A percentile compares a stretch with the other conserved stretches of the same genome.
Evolutionary conservation across 1,140 invertebrate genomes (phyloP).

Genomic region (Lordiphosa collinella): DNA sequence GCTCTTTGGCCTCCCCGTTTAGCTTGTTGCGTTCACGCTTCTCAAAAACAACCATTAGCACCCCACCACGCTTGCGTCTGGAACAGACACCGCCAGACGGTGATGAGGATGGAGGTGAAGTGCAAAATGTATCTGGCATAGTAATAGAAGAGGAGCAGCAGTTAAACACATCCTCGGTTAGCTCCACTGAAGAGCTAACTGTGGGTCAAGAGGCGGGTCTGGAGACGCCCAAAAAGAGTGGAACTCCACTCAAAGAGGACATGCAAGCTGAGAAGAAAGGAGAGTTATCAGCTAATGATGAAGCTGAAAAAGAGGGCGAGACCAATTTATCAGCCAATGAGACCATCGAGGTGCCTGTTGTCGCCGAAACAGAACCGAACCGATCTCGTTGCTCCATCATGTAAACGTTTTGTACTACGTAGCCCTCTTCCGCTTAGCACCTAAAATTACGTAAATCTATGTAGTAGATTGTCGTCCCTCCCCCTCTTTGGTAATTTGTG

Average conservation of each 20-base stretch:
- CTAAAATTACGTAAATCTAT: conserved; percentile 35
- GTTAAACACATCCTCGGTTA: conserved; percentile 30
- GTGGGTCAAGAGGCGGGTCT: conserved; percentile 49
- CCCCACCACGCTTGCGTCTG: conserved; percentile 40
- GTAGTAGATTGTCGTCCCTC: conserved; percentile 11
- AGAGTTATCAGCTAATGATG: conserved; percentile 3
- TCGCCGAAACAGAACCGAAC: conserved; percentile 18
- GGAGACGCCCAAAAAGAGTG: conserved; percentile 48
- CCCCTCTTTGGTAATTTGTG: conserved; percentile 54
- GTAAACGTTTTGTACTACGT: conserved; percentile 25
- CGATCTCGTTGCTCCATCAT: conserved; percentile 67
- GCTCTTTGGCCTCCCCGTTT: conserved; percentile 62
- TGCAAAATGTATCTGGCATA: conserved; percentile 65
- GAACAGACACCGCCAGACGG: conserved; percentile 32
- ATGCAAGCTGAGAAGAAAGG: conserved; percentile 14
- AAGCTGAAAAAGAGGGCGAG: conserved; percentile 19
- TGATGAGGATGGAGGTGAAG: conserved; percentile 44
- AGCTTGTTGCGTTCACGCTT: conserved; percentile 61
- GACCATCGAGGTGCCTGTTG: conserved; percentile 2
- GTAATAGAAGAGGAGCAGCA: conserved; percentile 42
- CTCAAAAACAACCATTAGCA: conserved; percentile 52
- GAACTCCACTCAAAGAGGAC: conserved; percentile 13
- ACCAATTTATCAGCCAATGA: conserved; percentile 18
- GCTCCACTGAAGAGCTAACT: conserved; percentile 30
- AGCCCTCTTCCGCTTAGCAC: conserved; percentile 21